phyloP scores from a whole-genome alignment of 2,113 vertebrate genomes.

The Tragelaphus strepsiceros region DNA sequence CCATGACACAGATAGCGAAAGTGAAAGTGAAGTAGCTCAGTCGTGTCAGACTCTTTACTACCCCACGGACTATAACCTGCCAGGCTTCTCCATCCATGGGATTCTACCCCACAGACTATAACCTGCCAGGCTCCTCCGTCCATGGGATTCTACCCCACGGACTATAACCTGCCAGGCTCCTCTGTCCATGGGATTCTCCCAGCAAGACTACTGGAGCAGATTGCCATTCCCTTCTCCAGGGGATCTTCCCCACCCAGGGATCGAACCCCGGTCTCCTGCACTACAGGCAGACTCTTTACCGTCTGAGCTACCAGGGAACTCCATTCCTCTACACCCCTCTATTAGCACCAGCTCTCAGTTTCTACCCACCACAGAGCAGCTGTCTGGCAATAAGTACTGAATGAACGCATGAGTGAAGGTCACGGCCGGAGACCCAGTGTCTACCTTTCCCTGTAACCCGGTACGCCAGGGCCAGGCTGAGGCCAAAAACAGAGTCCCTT shows the following conservation, averaged over 20 bases:
- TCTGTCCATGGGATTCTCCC: background rate
- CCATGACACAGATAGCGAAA: background rate
- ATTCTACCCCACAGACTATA: background rate
- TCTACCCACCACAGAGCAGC: background rate
- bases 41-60: background rate
- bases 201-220: background rate
- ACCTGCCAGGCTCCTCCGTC: no score
- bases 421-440: background rate
- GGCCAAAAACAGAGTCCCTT: background rate
- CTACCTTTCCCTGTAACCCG: background rate
- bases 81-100: no score
- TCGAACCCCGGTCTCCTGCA: background rate
- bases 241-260: background rate
- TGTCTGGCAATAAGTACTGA: background rate
- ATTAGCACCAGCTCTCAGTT: background rate
- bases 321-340: background rate
- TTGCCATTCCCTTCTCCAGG: background rate
- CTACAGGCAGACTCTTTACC: background rate
- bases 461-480: background rate
- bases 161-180: background rate
- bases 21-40: background rate
- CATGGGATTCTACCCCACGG: background rate
- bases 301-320: accelerated
- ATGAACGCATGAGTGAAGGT: background rate
- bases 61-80: no score